These are phyloP conservation scores for Mirza zaza DNA, from an alignment of 2,113 vertebrate genomes.

Conservation along the genomic window DNA sequence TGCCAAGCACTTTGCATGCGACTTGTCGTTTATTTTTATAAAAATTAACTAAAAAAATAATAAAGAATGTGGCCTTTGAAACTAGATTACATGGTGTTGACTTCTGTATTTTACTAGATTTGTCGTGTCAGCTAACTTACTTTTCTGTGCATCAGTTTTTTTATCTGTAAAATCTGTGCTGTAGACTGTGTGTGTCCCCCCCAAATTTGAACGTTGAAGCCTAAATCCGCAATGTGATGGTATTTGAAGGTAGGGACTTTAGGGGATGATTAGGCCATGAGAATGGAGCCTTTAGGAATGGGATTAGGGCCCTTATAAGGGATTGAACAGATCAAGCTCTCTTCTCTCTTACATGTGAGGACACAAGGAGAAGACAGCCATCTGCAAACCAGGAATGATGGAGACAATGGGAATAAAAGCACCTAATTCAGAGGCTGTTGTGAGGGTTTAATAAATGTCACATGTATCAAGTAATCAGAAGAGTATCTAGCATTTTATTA, in stretches of 20 bases:
- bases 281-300: too few relatives aligned
- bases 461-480: background rate
- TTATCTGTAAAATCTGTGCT: background rate
- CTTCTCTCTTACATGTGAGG: background rate
- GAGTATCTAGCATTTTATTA: background rate
- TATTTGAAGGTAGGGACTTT: background rate
- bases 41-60: background rate
- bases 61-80: background rate
- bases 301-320: background rate
- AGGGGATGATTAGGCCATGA: background rate
- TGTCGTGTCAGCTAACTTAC: background rate
- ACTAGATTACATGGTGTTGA: background rate
- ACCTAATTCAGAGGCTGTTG: background rate
- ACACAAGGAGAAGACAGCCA: background rate
- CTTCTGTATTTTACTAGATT: background rate
- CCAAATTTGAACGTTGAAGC: background rate
- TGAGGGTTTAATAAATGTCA: background rate
- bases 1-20: background rate
- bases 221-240: too few relatives aligned
- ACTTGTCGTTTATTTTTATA: background rate
- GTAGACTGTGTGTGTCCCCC: too few relatives aligned
- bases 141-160: background rate
- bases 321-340: background rate
- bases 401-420: background rate
- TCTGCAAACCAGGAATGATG: background rate